Base-by-base conservation (phyloP, 1,140 invertebrate genomes). In the Protaetia brevitarsis region DNA sequence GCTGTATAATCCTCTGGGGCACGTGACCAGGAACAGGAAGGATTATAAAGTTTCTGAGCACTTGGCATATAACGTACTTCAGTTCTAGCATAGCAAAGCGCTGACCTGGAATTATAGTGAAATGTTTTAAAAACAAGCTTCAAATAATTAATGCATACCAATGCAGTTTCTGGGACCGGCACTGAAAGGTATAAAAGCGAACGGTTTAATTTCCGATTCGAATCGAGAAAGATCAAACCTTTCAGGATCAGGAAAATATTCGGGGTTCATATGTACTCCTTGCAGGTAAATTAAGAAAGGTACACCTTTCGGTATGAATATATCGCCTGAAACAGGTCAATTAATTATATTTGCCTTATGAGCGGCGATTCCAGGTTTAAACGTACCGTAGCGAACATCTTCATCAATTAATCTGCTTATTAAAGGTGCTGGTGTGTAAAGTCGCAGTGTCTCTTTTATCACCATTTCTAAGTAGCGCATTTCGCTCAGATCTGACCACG, bases 201-300 rank as follows among this genome's bases (percentile, higher is more conserved):
- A 87, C 13, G 80, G 80, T 16, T 80, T 71, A 70, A 81, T 76
- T 66, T 85, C 82, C 7, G 84, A 81, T 23, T 0, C 74, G 78
- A 94, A 94, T 70, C 91, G 80, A 63, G 93, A 89, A 0, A 92
- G 93, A 76, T 91, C 84, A 75, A 91, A 94, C 64, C 80, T 79
- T 36, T 89, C 83, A 0, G 92, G 91, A 65, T 93, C 82, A 29
- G 84, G 81, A 74, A 86, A 94, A 28, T 84, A 73, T 26, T 86
- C 78, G 1, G 83, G 79, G 73, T 89, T 82, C 60, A 88, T 82
- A 76, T 95, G 92, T 29, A 92, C 74, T 67, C 84, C 87, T 59
- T 78, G 77, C 0, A 82, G 80, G 0, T 82, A 80, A 0, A 81
- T 75, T 2, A 87, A 75, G 1, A 76, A 71, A 11, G 86, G 75